These are phyloP conservation scores for Macquaria australasica DNA, from an alignment of 2,113 vertebrate genomes.

Conservation along the genomic window DNA sequence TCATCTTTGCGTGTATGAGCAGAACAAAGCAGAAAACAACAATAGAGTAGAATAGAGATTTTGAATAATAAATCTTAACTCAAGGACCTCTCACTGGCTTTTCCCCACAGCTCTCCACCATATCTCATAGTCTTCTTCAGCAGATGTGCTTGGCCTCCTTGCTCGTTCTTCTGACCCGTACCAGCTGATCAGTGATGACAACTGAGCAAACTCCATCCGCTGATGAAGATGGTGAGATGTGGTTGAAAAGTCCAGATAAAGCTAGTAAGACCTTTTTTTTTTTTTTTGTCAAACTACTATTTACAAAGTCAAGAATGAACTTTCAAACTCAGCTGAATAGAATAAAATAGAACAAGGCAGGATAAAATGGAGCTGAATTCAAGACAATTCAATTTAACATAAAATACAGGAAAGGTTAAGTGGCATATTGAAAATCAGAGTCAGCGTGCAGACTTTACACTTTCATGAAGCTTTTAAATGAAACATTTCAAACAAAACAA, in stretches of 20 bases:
- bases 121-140: not conserved
- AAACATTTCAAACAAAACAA: slow-evolving; percentile 9
- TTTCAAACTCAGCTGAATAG: not conserved
- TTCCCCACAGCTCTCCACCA: not conserved
- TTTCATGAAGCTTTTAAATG: not conserved
- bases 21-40: not conserved
- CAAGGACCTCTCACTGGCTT: not conserved
- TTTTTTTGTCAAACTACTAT: not conserved
- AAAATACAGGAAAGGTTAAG: not conserved
- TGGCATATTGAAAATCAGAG: not conserved
- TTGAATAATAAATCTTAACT: not conserved
- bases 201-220: not conserved
- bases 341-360: not conserved
- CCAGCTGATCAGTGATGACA: not conserved
- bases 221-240: not conserved
- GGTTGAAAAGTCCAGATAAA: not conserved
- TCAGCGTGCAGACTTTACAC: too few species aligned
- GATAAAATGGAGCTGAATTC: not conserved
- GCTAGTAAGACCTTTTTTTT: not conserved
- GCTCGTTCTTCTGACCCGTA: not conserved
- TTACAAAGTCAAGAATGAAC: not conserved
- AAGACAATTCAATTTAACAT: not conserved
- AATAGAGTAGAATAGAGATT: not conserved
- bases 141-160: not conserved
- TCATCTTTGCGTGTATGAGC: not conserved